phyloP scores from a whole-genome alignment of 2,113 vertebrate species.

The Monopterus albus region DNA sequence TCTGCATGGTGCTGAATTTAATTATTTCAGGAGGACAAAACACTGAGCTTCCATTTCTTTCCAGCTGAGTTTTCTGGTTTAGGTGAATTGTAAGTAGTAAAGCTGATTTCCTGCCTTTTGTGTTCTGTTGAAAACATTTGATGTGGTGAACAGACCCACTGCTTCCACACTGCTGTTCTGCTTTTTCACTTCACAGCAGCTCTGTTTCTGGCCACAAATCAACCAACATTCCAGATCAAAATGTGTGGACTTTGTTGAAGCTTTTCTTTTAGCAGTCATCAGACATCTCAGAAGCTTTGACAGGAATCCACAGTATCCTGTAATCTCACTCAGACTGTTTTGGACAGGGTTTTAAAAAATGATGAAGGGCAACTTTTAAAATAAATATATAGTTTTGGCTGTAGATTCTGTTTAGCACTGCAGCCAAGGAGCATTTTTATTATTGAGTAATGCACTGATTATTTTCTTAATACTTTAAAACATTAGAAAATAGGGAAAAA shows the following conservation, averaged over 20 bases:
- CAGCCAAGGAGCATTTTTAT: neutral
- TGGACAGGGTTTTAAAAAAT: no score
- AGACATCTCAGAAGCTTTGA: no score
- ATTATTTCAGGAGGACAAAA: neutral
- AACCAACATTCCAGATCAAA: neutral
- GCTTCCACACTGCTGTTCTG: slow-evolving; percentile 15
- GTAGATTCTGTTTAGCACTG: neutral
- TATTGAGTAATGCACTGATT: neutral
- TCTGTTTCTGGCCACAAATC: slow-evolving; percentile 17
- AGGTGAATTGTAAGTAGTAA: slow-evolving; percentile 37
- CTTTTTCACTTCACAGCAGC: slow-evolving; percentile 22
- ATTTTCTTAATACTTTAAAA: neutral
- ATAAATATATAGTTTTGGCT: no score
- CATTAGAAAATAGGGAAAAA: no score
- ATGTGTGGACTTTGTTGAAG: no score
- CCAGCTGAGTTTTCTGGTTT: slow-evolving; percentile 5
- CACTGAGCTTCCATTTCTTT: slow-evolving; percentile 1
- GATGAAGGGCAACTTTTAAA: no score
- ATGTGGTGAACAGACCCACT: slow-evolving; percentile 28
- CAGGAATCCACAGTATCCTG: no score
- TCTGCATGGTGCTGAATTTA: neutral
- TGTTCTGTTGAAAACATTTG: slow-evolving; percentile 43
- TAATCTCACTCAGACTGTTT: no score
- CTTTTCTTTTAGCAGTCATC: no score
- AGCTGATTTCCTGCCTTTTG: slow-evolving; percentile 59